phyloP scores from a whole-genome alignment of 2,888 invertebrate genomes.

The Sturmia bella region DNA sequence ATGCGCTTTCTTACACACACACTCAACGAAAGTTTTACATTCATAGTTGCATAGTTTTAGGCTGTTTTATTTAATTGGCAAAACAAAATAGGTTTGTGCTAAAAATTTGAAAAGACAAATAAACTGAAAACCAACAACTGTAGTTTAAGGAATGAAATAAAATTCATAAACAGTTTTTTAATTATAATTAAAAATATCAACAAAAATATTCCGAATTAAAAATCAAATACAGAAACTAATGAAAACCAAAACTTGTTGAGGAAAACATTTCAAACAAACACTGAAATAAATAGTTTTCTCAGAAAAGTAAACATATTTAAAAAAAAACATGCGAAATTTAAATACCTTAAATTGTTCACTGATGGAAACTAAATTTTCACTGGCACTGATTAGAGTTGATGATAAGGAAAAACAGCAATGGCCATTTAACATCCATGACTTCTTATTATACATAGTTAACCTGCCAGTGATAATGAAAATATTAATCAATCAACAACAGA shows the following conservation, averaged over 20 bases:
- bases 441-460: too few relatives aligned
- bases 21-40: slow-evolving; percentile 21
- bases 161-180: slow-evolving; percentile 7
- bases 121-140: neutral
- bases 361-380: too few relatives aligned
- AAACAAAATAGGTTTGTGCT: slow-evolving; percentile 41
- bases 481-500: too few relatives aligned
- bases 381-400: too few relatives aligned
- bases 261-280: neutral
- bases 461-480: too few relatives aligned
- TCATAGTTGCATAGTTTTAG: slow-evolving; percentile 67
- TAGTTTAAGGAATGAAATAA: slow-evolving; percentile 5
- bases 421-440: too few relatives aligned
- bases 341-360: too few relatives aligned
- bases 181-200: slow-evolving; percentile 1
- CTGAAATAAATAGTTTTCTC: neutral
- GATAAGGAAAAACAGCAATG: too few relatives aligned
- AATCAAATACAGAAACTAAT: neutral
- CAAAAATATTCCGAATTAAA: neutral
- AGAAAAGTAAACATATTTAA: too few relatives aligned
- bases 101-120: slow-evolving; percentile 7
- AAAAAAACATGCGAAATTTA: too few relatives aligned
- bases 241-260: too few relatives aligned
- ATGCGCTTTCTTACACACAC: neutral
- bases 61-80: slow-evolving; percentile 49